Conservation (phyloP, 1,140 invertebrate species). For the Euwallacea similis region DNA sequence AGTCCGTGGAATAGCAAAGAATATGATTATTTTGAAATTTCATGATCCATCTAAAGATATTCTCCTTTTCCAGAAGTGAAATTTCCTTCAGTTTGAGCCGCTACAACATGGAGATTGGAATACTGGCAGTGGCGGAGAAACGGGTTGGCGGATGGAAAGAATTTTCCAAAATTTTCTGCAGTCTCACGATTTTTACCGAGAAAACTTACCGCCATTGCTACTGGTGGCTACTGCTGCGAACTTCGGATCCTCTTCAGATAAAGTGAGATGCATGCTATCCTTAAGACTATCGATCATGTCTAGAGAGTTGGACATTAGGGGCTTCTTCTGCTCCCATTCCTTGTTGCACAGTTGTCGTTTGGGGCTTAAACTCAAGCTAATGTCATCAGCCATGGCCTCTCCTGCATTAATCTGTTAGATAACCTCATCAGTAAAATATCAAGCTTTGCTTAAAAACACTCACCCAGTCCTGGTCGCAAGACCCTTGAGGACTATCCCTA, state of each 20-base stretch:
- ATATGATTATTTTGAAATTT: too few relatives aligned
- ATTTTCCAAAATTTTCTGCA: constrained; percentile 48
- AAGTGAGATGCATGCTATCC: constrained; percentile 56
- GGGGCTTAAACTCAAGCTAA: constrained; percentile 59
- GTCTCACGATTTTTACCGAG: constrained; percentile 47
- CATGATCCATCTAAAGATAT: too few relatives aligned
- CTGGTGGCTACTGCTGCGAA: constrained; percentile 74
- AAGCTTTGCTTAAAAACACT: not conserved
- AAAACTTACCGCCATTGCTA: constrained; percentile 53
- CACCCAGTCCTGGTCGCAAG: constrained; percentile 54
- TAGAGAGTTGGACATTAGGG: not conserved
- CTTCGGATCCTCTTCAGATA: constrained; percentile 67
- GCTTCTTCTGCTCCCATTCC: constrained; percentile 47
- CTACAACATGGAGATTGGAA: too few relatives aligned
- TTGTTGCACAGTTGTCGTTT: constrained; percentile 53
- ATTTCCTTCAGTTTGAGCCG: too few relatives aligned
- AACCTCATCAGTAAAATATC: not conserved
- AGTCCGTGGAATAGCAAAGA: too few relatives aligned
- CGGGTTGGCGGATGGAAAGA: too few relatives aligned
- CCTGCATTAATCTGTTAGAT: constrained; percentile 60
- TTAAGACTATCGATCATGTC: constrained; percentile 23
- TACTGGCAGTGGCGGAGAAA: too few relatives aligned
- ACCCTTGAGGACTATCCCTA: constrained; percentile 52
- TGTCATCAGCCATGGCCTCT: constrained; percentile 69
- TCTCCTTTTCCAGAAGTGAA: too few relatives aligned